A percentile compares a stretch with the other conserved stretches of the same genome.
Conservation (phyloP, 2,888 invertebrate species). For the Hartigia nigra region DNA sequence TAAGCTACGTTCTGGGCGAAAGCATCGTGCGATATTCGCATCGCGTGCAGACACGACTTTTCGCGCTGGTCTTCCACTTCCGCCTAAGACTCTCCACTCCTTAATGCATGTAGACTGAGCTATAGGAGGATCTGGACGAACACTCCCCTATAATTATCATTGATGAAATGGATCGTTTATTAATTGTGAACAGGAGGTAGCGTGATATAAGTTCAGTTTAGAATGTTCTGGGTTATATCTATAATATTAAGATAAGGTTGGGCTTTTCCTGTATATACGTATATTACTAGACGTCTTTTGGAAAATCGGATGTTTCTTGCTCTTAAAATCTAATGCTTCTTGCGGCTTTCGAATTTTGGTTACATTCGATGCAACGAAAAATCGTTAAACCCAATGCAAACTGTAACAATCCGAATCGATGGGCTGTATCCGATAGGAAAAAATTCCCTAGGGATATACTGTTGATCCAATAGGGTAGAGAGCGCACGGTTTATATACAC, state of each 20-base stretch:
- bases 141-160: constrained; percentile 11
- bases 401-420: background rate
- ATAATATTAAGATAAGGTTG: background rate
- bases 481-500: background rate
- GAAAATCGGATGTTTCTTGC: background rate
- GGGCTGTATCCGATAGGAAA: background rate
- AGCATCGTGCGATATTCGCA: constrained; percentile 22
- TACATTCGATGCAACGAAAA: no score
- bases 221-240: background rate
- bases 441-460: background rate
- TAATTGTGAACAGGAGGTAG: constrained; percentile 44
- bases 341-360: no score
- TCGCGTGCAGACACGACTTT: constrained; percentile 36
- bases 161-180: constrained; percentile 44
- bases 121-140: background rate
- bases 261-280: background rate
- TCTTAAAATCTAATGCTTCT: background rate
- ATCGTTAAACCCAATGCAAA: background rate
- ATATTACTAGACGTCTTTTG: fast-evolving
- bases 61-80: constrained; percentile 18
- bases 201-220: background rate
- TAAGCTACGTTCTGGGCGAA: constrained; percentile 23
- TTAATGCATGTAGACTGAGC: background rate
- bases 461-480: background rate
- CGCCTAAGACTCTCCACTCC: constrained; percentile 6